Evolutionary conservation across 2,797 vertebrate species (phyloP).

Genomic region (Brotula barbata): DNA sequence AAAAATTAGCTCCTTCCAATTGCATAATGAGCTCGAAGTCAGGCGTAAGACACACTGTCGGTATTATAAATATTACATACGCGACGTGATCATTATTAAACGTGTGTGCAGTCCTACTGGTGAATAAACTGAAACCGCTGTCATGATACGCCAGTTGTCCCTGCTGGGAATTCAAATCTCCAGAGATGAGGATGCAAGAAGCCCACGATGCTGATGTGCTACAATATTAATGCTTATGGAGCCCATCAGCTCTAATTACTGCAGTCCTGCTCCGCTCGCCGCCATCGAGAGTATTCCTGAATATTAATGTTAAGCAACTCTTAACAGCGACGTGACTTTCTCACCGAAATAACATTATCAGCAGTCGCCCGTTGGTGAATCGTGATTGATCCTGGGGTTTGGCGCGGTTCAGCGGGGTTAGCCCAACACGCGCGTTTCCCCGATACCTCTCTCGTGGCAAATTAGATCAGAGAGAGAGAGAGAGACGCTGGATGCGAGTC

Average conservation of each 20-base stretch:
- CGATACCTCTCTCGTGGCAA: constrained; percentile 41
- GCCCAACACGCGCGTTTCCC: constrained; percentile 59
- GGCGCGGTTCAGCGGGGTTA: constrained; percentile 57
- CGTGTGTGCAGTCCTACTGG: neutral
- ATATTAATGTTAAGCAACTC: constrained; percentile 76
- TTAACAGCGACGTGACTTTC: constrained; percentile 70
- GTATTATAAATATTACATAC: neutral
- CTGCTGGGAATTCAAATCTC: constrained; percentile 45
- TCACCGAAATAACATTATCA: constrained; percentile 77
- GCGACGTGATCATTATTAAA: neutral
- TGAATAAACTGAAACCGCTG: constrained; percentile 22
- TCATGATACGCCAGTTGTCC: constrained; percentile 28
- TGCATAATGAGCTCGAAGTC: constrained; percentile 14
- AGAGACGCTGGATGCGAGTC: constrained; percentile 39
- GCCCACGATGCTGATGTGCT: constrained; percentile 63
- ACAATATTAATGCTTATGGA: constrained; percentile 74
- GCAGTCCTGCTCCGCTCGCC: constrained; percentile 50
- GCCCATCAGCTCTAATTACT: constrained; percentile 74
- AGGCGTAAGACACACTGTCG: constrained; percentile 9
- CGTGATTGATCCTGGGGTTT: constrained; percentile 72
- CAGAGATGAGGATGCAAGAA: constrained; percentile 37
- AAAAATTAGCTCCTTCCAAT: constrained; percentile 10
- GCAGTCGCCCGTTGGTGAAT: constrained; percentile 62
- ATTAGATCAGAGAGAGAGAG: constrained; percentile 68
- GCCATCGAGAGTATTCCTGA: constrained; percentile 63